Conservation (phyloP, 2,888 invertebrate genomes). For the Conus canariensis region DNA sequence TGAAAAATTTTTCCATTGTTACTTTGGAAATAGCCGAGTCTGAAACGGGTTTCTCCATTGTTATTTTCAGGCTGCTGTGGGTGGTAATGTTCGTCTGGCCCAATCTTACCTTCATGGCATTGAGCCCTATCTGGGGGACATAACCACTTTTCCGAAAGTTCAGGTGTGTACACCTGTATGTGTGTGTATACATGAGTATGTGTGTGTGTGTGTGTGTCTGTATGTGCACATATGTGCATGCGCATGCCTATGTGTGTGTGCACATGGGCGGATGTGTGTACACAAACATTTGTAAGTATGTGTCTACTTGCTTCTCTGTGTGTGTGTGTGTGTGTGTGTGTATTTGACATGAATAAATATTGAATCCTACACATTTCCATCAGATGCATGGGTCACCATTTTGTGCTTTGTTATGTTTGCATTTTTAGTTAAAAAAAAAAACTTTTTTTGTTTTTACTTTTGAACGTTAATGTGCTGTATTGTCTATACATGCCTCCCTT, state of each 20-base stretch:
- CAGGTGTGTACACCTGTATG: constrained; percentile 61
- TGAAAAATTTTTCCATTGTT: too few species aligned
- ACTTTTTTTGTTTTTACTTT: too few species aligned
- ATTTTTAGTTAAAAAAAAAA: too few species aligned
- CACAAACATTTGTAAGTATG: neutral
- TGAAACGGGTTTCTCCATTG: neutral
- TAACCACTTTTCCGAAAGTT: constrained; percentile 68
- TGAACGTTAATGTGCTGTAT: too few species aligned
- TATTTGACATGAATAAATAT: too few species aligned
- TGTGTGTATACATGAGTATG: neutral
- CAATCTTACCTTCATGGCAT: constrained; percentile 61
- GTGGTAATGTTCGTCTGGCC: constrained; percentile 59
- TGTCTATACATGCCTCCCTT: too few species aligned
- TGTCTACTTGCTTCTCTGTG: neutral
- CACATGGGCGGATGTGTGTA: neutral
- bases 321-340: constrained; percentile 15
- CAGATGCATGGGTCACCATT: too few species aligned
- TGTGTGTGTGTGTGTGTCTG: constrained; percentile 3
- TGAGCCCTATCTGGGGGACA: constrained; percentile 74
- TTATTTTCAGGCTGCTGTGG: constrained; percentile 64
- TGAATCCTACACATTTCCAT: too few species aligned
- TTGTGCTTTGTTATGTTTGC: too few species aligned
- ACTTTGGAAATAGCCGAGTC: too few species aligned
- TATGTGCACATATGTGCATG: neutral
- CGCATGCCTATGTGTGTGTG: neutral